Percentiles rank a stretch among this genome's conserved stretches.
Conservation (phyloP, 2,888 invertebrate genomes). For the Sphecodes monilicornis region DNA sequence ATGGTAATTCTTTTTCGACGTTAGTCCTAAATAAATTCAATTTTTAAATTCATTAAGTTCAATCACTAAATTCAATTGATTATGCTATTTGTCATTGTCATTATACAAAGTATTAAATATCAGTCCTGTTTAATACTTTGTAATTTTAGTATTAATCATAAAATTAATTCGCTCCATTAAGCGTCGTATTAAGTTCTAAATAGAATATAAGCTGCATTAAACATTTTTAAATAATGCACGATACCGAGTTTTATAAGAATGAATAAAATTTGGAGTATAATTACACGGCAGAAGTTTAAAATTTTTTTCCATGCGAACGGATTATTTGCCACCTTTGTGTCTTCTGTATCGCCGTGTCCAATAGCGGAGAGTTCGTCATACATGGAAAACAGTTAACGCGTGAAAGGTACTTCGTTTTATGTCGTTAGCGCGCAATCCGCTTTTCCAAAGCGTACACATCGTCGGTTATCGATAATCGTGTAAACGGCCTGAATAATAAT, state of each 20-base stretch:
- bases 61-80: no score
- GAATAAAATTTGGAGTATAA: background rate
- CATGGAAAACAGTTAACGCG: constrained; percentile 1
- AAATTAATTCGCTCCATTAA: no score
- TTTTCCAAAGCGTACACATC: background rate
- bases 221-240: background rate
- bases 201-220: background rate
- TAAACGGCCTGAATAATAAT: background rate
- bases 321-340: background rate
- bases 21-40: no score
- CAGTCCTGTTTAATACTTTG: no score
- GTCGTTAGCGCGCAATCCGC: constrained; percentile 10
- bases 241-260: background rate
- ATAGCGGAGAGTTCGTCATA: background rate
- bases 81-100: no score
- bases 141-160: no score
- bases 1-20: no score
- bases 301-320: background rate
- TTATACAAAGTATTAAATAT: no score
- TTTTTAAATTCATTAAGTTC: no score
- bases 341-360: background rate
- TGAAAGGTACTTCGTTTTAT: background rate
- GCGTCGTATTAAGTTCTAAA: background rate
- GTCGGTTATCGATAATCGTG: background rate
- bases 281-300: background rate